Evolutionary conservation across 2,113 vertebrate species (phyloP), one percentile per base, ranked within the genome.

Genomic region (Rhinopithecus roxellana): DNA sequence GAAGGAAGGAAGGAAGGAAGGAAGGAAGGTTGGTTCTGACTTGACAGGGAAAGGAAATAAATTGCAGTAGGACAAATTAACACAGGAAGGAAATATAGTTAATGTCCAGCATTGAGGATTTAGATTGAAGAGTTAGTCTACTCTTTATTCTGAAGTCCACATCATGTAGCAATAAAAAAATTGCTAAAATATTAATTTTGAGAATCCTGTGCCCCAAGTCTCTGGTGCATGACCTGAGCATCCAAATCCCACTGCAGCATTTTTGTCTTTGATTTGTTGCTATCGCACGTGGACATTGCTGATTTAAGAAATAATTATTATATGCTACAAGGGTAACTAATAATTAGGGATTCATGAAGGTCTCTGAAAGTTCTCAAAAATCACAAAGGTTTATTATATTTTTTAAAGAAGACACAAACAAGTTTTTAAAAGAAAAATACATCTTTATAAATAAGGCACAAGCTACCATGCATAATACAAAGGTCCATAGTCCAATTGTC

Each of bases 151-250:
- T 93, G 50, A 93, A 86, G 45, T 72, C 30, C 30, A 40, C 50
- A 72, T 78, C 59, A 64, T 16, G 22, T 30, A 78, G 67, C 64
- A 94, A 91, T 11, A 38, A 18, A 78, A 83, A 81, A 77, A 50
- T 86, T 89, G 38, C 79, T 82, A 61, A 94, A 50, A 94, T 6
- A 64, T 90, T 96, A 27, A 86, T 90, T 93, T 94, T 83, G 48
- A 90, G 84, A 86, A 85, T 82, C 27, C 67, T 78, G 1, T 80
- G 20, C 40, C 93, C 83, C 72, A 77, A n/a, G 59, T 0, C 2
- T 40, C 81, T 84, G 78, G n/a, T 81, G 30, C 43, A 45, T 80
- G 20, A 79, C 52, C 70, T 32, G 27, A 94, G n/a, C 6, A 87
- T 75, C 92, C 80, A 92, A 67, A 96, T 82, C 61, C 83, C 40